phyloP scores from a whole-genome alignment of 2,797 vertebrate species.

The Pangasius djambal region DNA sequence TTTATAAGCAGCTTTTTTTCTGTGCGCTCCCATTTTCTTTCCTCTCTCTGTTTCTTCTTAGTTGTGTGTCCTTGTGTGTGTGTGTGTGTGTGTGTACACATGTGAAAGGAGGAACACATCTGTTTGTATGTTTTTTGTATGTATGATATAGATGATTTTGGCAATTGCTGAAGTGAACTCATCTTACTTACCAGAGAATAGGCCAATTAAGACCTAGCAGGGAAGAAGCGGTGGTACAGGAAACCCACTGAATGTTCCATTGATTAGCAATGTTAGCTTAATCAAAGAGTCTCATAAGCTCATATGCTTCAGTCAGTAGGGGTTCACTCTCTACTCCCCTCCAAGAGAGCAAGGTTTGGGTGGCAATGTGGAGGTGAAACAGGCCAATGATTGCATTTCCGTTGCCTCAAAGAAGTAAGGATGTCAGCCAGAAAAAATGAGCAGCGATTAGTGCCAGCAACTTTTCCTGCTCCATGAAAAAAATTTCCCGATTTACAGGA shows the following conservation, averaged over 20 bases:
- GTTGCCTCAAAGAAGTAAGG: slow-evolving; percentile 59
- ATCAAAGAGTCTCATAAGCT: slow-evolving; percentile 67
- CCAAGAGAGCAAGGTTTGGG: slow-evolving; percentile 58
- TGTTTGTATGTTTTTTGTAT: slow-evolving; percentile 50
- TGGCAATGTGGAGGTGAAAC: slow-evolving; percentile 62
- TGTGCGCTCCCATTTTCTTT: slow-evolving; percentile 17
- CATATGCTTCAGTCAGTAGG: slow-evolving; percentile 63
- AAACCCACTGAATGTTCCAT: slow-evolving; percentile 82
- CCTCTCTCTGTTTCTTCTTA: slow-evolving; percentile 1
- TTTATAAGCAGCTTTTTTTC: slow-evolving; percentile 6
- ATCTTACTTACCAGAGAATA: slow-evolving; percentile 78
- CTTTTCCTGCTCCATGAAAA: slow-evolving; percentile 55
- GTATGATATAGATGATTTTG: slow-evolving; percentile 52
- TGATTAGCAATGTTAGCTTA: slow-evolving; percentile 83
- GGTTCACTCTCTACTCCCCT: slow-evolving; percentile 53
- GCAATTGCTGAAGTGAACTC: slow-evolving; percentile 74
- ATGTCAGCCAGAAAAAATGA: slow-evolving; percentile 61
- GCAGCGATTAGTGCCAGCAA: slow-evolving; percentile 58
- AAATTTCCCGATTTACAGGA: slow-evolving; percentile 59
- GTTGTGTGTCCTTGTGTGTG: not conserved
- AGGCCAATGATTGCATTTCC: slow-evolving; percentile 67
- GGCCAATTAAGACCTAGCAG: slow-evolving; percentile 76
- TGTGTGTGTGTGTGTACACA: slow-evolving; percentile 24
- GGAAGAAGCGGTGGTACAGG: slow-evolving; percentile 77
- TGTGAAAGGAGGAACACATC: slow-evolving; percentile 26